Base-by-base conservation (phyloP, 2,113 vertebrate species). In the Dolichotis patagonum region DNA sequence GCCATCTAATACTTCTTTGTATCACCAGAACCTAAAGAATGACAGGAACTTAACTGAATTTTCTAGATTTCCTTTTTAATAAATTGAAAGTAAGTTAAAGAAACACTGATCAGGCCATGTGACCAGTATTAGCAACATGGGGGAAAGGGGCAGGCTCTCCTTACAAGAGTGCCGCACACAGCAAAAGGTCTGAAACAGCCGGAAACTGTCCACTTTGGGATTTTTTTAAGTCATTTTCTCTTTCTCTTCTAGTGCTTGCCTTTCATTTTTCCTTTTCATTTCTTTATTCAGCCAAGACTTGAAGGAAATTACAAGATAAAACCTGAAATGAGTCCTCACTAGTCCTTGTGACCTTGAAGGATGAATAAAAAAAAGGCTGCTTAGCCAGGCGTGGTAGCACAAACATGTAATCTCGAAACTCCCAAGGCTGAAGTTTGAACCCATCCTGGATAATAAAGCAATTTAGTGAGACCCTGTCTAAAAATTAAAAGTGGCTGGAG, bases 11-110 rank as follows among this genome's bases (percentile, higher is more conserved):
- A 90, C 10, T 60, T 22, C 35, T 78, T 9, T 49, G 14, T 82
- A 88, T n/a, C 35, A 82, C 77, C n/a, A 83, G 60, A 91, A 94
- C 38, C 28, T 82, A 95, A 13, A 86, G 73, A 95, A 71, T 22
- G 19, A 24, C 38, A 65, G 35, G 2, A 63, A 32, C 32, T 67
- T 88, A 20, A 77, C 0, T 71, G 19, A 58, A 73, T 46, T 85
- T 69, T 78, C 75, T 67, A 93, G 56, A 80, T 75, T 38, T 69
- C 43, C 24, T 54, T 14, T 69, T 92, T 54, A 93, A 69, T 90
- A 96, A 94, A 90, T 2, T 82, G 30, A 80, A 12, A 4, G 38
- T 71, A 77, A 58, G 19, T 71, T 43, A 43, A 92, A 35, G 24
- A 92, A 67, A 71, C 91, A 63, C 10, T 86, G 43, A 62, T 38